A percentile compares a stretch with the other conserved stretches of the same genome.
Conservation (phyloP, 1,140 invertebrate genomes). For the Chironomus striatipennis region DNA sequence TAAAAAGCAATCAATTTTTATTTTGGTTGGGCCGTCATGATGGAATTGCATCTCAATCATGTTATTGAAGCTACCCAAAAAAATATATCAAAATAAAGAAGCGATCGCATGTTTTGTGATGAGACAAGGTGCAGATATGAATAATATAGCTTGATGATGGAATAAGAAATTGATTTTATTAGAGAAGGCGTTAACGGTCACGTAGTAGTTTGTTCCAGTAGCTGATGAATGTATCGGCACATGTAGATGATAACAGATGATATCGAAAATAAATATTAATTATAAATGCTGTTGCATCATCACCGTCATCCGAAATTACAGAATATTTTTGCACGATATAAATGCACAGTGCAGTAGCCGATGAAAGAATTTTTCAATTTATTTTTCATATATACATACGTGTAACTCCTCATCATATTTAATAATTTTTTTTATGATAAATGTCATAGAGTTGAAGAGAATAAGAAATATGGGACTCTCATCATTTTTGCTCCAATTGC, state of each 20-base stretch:
- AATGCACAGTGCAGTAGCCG: too few relatives aligned
- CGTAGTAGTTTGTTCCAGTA: constrained; percentile 1
- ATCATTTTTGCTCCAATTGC: constrained; percentile 1
- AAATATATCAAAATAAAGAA: not conserved
- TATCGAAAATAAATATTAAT: constrained; percentile 10
- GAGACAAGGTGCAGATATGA: constrained; percentile 6
- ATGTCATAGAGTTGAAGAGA: not conserved
- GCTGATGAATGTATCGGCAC: not conserved
- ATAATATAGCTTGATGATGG: not conserved
- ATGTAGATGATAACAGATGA: constrained; percentile 1
- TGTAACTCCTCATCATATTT: not conserved
- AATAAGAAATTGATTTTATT: constrained; percentile 11
- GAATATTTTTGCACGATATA: too few relatives aligned
- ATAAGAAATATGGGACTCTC: not conserved
- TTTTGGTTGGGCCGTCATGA: not conserved
- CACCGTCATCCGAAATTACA: too few relatives aligned
- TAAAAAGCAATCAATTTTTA: not conserved
- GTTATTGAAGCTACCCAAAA: too few relatives aligned
- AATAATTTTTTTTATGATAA: not conserved
- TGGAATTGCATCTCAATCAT: constrained; percentile 1
- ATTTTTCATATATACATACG: not conserved
- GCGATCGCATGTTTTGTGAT: not conserved
- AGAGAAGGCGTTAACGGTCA: constrained; percentile 17
- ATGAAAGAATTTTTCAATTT: not conserved
- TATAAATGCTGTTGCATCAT: not conserved